Evolutionary conservation across 1,140 invertebrate species (phyloP).

Genomic region (Bradysia coprophila): DNA sequence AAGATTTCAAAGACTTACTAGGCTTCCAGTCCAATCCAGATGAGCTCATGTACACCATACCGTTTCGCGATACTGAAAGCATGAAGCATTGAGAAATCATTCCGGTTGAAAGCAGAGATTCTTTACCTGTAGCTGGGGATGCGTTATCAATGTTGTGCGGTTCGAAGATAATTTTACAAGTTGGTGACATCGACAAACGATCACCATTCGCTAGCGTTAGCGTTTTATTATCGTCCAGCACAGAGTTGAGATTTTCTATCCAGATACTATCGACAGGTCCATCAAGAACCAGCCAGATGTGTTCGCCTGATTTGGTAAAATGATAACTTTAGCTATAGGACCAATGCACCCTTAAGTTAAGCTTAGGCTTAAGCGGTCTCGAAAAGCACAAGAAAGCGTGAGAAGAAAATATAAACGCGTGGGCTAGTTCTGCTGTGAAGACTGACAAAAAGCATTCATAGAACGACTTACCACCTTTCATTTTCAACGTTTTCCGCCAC

Average conservation of each 20-base stretch:
- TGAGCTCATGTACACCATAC: conserved; percentile 97
- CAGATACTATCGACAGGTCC: conserved; percentile 92
- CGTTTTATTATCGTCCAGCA: conserved; percentile 89
- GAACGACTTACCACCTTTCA: conserved; percentile 51
- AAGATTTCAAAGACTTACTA: conserved; percentile 20
- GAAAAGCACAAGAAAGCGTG: too few species aligned
- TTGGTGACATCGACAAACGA: conserved; percentile 76
- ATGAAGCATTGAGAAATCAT: too few species aligned
- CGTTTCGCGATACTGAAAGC: conserved; percentile 89
- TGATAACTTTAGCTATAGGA: background rate
- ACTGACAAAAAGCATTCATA: too few species aligned
- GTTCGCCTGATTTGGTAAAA: conserved; percentile 34
- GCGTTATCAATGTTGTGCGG: conserved; percentile 94
- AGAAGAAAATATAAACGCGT: too few species aligned
- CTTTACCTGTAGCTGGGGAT: conserved; percentile 84
- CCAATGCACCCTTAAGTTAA: too few species aligned
- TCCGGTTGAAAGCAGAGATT: too few species aligned
- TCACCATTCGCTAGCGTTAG: conserved; percentile 88
- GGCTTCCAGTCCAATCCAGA: conserved; percentile 85
- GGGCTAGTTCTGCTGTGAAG: too few species aligned
- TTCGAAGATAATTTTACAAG: conserved; percentile 91
- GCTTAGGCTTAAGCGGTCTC: too few species aligned
- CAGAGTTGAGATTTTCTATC: conserved; percentile 96
- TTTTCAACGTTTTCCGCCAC: conserved; percentile 83
- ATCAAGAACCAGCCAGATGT: conserved; percentile 85